phyloP scores from a whole-genome alignment of 2,113 vertebrate species.

The Rhizomys pruinosus region DNA sequence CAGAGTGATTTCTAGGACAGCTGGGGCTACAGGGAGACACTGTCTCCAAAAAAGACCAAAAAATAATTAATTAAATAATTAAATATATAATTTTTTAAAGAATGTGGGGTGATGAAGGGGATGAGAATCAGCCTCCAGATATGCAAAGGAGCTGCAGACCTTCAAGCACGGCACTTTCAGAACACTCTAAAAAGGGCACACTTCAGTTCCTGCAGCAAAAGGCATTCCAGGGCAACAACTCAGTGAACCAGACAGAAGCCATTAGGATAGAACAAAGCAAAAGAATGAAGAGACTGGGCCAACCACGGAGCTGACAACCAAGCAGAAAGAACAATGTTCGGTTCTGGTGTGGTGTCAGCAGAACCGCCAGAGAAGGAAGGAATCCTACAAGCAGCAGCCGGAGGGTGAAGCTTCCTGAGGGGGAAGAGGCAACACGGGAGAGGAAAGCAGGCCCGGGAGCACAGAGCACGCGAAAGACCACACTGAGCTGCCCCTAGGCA shows the following conservation, averaged over 20 bases:
- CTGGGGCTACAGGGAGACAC: too few relatives aligned
- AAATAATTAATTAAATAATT: too few relatives aligned
- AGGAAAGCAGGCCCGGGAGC: not conserved
- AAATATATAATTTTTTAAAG: too few relatives aligned
- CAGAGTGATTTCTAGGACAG: too few relatives aligned
- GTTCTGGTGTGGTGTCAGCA: too few relatives aligned
- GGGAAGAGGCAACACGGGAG: too few relatives aligned
- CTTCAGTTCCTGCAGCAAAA: not conserved
- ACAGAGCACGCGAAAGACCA: not conserved
- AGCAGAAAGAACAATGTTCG: too few relatives aligned
- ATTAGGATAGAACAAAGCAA: not conserved
- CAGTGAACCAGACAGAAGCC: not conserved
- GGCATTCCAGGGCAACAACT: not conserved
- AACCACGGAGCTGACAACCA: too few relatives aligned
- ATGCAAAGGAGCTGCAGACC: not conserved
- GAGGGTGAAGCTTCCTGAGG: too few relatives aligned
- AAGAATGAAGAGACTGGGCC: not conserved
- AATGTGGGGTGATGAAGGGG: not conserved
- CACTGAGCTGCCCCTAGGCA: not conserved
- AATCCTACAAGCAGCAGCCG: too few relatives aligned
- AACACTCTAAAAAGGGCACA: not conserved
- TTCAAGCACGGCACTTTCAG: not conserved
- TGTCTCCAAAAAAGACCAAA: too few relatives aligned
- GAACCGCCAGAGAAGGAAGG: too few relatives aligned
- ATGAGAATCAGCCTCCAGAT: not conserved